These are phyloP conservation scores for Ceratina australensis DNA, from an alignment of 1,140 invertebrate species.

Conservation along the genomic window DNA sequence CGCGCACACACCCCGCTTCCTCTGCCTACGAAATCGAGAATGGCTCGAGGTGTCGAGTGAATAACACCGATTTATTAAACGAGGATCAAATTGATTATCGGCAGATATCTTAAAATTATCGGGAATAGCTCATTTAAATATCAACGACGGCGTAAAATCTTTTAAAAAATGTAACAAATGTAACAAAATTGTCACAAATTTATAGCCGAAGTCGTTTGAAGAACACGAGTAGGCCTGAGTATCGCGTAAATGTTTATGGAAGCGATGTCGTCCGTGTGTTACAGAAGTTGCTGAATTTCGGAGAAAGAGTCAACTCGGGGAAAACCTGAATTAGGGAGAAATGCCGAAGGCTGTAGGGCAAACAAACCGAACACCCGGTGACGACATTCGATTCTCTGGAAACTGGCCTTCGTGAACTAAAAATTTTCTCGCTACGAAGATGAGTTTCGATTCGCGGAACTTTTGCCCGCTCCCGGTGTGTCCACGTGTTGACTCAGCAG, in stretches of 20 bases:
- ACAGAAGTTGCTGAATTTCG: background rate
- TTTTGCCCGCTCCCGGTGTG: background rate
- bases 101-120: too few relatives aligned
- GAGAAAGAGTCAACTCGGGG: too few relatives aligned
- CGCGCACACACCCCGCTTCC: too few relatives aligned
- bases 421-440: conserved; percentile 31
- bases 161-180: too few relatives aligned
- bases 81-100: conserved; percentile 26
- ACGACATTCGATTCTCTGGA: background rate
- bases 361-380: background rate
- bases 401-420: background rate
- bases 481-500: conserved; percentile 53
- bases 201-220: too few relatives aligned
- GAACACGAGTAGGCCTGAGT: too few relatives aligned
- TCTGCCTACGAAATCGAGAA: conserved; percentile 19
- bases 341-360: background rate
- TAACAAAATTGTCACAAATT: too few relatives aligned
- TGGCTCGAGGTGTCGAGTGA: conserved; percentile 30
- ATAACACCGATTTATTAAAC: conserved; percentile 34
- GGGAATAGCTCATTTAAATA: too few relatives aligned
- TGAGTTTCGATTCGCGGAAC: conserved; percentile 15
- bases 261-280: too few relatives aligned
- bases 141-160: background rate
- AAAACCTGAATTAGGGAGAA: background rate
- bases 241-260: too few relatives aligned